A percentile compares a stretch with the other conserved stretches of the same genome.
Evolutionary conservation across 2,113 vertebrate genomes (phyloP).

Genomic region (Manacus vitellinus): DNA sequence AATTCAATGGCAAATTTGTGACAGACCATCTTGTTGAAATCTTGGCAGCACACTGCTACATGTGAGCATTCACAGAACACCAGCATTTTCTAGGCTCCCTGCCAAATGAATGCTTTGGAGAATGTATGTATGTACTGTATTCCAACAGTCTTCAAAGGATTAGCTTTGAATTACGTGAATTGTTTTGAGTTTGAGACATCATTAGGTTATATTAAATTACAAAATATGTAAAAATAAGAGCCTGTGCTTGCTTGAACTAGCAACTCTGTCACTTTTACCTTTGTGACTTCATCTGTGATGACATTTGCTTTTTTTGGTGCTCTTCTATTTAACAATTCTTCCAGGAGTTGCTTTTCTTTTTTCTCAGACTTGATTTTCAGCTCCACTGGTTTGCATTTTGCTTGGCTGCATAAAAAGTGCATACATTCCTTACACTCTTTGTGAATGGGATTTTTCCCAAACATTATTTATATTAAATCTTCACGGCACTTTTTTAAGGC

Average conservation of each 20-base stretch:
- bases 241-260: slow-evolving; percentile 51
- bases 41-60: slow-evolving; percentile 30
- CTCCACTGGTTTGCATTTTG: slow-evolving; percentile 44
- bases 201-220: slow-evolving; percentile 63
- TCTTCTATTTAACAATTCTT: slow-evolving; percentile 56
- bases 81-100: slow-evolving; percentile 51
- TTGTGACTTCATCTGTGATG: slow-evolving; percentile 50
- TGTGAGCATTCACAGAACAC: slow-evolving; percentile 44
- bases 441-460: slow-evolving; percentile 17
- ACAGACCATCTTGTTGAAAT: slow-evolving; percentile 46
- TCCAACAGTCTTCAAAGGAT: slow-evolving; percentile 48
- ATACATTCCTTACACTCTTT: neutral
- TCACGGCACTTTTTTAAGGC: neutral
- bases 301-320: slow-evolving; percentile 55
- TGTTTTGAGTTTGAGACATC: slow-evolving; percentile 67
- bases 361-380: slow-evolving; percentile 28
- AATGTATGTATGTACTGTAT: slow-evolving; percentile 40
- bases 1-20: slow-evolving; percentile 40
- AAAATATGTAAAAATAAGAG: slow-evolving; percentile 68
- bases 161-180: slow-evolving; percentile 58
- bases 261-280: slow-evolving; percentile 52
- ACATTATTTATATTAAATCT: neutral
- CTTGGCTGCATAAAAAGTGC: neutral
- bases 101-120: slow-evolving; percentile 50
- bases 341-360: slow-evolving; percentile 23